Base-by-base conservation (phyloP, 2,797 vertebrate species). In the Melanotaenia nigrans region DNA sequence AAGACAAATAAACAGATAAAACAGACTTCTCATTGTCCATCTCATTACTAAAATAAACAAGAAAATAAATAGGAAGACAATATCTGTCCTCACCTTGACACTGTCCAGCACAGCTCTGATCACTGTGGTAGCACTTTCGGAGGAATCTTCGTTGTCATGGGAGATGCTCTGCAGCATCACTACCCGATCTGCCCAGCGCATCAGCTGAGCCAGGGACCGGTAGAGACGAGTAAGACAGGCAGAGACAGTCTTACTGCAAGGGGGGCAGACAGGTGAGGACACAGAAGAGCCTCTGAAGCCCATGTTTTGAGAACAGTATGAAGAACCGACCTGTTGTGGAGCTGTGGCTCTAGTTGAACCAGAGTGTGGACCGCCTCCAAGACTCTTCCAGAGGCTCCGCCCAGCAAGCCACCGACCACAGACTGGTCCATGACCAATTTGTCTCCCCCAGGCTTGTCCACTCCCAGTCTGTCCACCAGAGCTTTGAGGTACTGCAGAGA, bases 401-500 rank as follows among this genome's bases (percentile, higher is more conserved):
- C 96, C 66, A 99, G 93, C 95, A 98, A 71, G 1, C 68, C 57
- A 0, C 96, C 95, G 56, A 97, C 75, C 0, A 96, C 96, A 69
- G 95, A 96, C 89, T 93, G 95, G 79, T 97, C 95, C 76, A 78
- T 70, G 16, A 91, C 95, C 93, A 96, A 95, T 87, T 96, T 97
- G 89, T 97, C 96, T 40, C 95, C 94, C 4, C 94, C 95, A 95
- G 65, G 69, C 53, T 90, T 95, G 59, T 79, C 77, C 0, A 82
- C 18, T 3, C 92, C 95, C 95, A 98, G 96, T 87, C 96, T 96
- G 89, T 98, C 97, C 68, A 98, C 96, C 55, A 99, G 95, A 3
- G 96, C 97, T 90, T 98, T 98, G 70, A 98, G 98, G 87, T 98
- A 99, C 73, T 96, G 95, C 77, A 99, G 68, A 0, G 97, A 96